Evolutionary conservation across 2,113 vertebrate species (phyloP).

Genomic region (Indicator maculatus): DNA sequence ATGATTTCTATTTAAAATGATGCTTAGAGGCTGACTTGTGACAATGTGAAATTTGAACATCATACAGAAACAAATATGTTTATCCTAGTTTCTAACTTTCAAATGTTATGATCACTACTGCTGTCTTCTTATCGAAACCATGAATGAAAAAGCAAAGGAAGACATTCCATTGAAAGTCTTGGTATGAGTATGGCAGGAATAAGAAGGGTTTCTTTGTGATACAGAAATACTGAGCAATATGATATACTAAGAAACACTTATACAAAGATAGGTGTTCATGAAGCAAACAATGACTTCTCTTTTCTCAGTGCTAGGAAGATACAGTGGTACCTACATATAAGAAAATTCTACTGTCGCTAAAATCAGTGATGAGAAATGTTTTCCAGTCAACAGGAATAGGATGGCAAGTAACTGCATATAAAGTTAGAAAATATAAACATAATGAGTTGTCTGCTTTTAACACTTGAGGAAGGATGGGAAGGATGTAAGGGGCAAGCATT

Average conservation of each 20-base stretch:
- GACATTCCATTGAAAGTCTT: neutral
- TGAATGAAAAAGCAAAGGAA: neutral
- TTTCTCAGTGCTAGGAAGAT: neutral
- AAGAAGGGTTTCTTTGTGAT: neutral
- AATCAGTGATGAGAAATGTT: neutral
- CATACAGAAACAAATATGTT: neutral
- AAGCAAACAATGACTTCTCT: neutral
- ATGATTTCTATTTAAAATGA: neutral
- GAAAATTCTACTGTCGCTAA: neutral
- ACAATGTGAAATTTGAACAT: neutral
- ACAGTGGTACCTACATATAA: neutral
- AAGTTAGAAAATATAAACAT: neutral
- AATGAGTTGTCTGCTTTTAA: neutral
- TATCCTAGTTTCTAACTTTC: neutral
- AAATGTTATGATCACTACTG: neutral
- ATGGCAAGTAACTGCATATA: neutral
- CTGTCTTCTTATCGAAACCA: neutral
- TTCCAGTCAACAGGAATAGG: neutral
- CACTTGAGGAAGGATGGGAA: neutral
- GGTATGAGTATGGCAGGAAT: neutral
- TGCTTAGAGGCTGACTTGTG: neutral
- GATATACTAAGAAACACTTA: neutral
- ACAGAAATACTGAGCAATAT: neutral
- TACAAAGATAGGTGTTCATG: neutral
- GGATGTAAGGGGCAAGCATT: neutral